Base-by-base conservation (phyloP, 2,888 invertebrate species). In the Mythimna pallens region DNA sequence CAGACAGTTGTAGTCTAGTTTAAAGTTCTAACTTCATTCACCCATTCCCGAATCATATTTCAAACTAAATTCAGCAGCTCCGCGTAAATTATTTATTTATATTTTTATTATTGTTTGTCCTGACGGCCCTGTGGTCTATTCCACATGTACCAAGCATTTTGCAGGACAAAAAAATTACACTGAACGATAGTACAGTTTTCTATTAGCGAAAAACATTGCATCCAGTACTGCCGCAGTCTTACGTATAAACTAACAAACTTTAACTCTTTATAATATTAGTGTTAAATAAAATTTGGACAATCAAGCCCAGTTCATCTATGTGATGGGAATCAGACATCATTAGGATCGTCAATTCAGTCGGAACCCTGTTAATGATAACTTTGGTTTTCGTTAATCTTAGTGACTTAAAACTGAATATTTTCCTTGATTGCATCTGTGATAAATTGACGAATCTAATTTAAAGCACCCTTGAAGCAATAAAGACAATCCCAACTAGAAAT, bases 291-390 rank as follows among this genome's bases (percentile, higher is more conserved):
- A 36, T 62, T 34, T 6, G 0, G 20, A 34, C 20, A n/a, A 6
- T 8, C 25, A 20, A 25, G 22, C 58, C 40, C 36, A n/a, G 22
- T 30, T 50, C 55, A 61, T 52, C 14, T 58, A 20, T n/a, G 14
- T 43, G n/a, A 55, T 17, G 9, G 20, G 6, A 52, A 40, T 34
- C 30, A 40, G 12, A 58, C 14, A 65, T 17, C 10, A 61, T 14
- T 55, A 80, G 61, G 34, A 43, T 80, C 40, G 43, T 80, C 64
- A 73, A 80, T 59, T 73, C 8, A 17, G 9, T n/a, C 34, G 30
- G 12, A 8, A 20, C 30, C 4, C 14, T 40, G 17, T 55, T 20
- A 57, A 3, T 17, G 12, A 30, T 12, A 9, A 62, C 0, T 62
- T 30, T 30, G 6, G 7, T 47, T 50, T n/a, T 74, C 43, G 1